Conservation (phyloP, 2,888 invertebrate species). For the Drosophila birchii region DNA sequence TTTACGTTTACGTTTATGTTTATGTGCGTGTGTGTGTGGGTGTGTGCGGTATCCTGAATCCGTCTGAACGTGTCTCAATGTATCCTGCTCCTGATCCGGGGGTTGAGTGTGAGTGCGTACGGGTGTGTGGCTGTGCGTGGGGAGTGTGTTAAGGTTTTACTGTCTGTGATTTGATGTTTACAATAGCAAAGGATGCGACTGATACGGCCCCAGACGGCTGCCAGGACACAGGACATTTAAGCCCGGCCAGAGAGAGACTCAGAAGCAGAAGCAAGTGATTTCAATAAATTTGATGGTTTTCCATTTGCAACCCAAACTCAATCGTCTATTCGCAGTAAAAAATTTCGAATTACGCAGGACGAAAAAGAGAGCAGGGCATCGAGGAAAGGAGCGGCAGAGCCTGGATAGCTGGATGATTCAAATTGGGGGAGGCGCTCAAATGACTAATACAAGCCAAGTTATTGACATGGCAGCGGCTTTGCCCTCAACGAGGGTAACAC, state of each 20-base stretch:
- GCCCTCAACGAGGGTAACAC: constrained; percentile 68
- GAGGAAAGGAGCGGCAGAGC: not conserved
- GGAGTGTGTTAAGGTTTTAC: constrained; percentile 63
- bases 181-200: constrained; percentile 73
- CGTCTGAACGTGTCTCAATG: constrained; percentile 28
- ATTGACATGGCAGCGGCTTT: constrained; percentile 78
- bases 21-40: constrained; percentile 45
- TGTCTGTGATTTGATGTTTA: constrained; percentile 80
- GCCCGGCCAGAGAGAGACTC: constrained; percentile 33
- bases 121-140: constrained; percentile 23
- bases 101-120: constrained; percentile 5
- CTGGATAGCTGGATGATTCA: constrained; percentile 22
- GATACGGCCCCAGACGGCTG: constrained; percentile 48
- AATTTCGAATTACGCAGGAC: constrained; percentile 77
- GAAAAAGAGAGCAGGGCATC: not conserved
- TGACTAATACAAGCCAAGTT: constrained; percentile 81
- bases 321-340: constrained; percentile 79
- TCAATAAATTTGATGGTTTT: constrained; percentile 84
- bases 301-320: constrained; percentile 82
- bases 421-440: constrained; percentile 61
- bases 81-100: constrained; percentile 19
- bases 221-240: constrained; percentile 44
- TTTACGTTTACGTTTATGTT: constrained; percentile 77
- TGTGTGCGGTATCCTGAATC: constrained; percentile 36
- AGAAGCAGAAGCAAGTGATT: constrained; percentile 81